Percentiles rank a stretch among this genome's conserved stretches.
Evolutionary conservation across 2,113 vertebrate species (phyloP).

Genomic region (Philantomba maxwellii): DNA sequence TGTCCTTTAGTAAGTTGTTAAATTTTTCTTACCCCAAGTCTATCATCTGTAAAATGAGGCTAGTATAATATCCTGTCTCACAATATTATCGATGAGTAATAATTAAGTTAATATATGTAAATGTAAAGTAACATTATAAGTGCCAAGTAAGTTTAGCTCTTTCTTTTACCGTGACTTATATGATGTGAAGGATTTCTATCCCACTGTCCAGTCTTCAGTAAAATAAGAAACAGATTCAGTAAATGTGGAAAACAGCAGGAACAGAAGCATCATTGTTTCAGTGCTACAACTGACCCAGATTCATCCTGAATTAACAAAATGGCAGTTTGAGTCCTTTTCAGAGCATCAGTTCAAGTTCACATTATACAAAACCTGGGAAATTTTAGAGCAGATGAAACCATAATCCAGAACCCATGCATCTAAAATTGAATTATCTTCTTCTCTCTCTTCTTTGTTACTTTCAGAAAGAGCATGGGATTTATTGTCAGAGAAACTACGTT

Average conservation of each 20-base stretch:
- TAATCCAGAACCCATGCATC: neutral
- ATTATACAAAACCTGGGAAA: neutral
- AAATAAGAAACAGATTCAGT: neutral
- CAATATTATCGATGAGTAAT: neutral
- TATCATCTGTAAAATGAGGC: neutral
- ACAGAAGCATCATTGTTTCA: neutral
- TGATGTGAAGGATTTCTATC: neutral
- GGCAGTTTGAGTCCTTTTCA: neutral
- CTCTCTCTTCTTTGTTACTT: neutral
- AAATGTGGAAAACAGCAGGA: neutral
- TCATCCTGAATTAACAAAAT: neutral
- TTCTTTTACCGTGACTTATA: neutral
- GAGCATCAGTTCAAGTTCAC: neutral
- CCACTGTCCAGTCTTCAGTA: neutral
- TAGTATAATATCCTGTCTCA: neutral
- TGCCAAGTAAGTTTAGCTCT: neutral
- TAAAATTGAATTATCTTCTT: neutral
- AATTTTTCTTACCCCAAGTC: neutral
- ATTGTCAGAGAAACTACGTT: neutral
- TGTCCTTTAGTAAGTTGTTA: neutral
- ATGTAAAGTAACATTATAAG: neutral
- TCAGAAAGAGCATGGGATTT: neutral
- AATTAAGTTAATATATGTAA: neutral
- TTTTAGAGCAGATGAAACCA: neutral
- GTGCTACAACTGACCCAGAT: neutral